A percentile compares a stretch with the other conserved stretches of the same genome.
Conservation (phyloP, 2,797 vertebrate species). For the Halcyon chelicuti region DNA sequence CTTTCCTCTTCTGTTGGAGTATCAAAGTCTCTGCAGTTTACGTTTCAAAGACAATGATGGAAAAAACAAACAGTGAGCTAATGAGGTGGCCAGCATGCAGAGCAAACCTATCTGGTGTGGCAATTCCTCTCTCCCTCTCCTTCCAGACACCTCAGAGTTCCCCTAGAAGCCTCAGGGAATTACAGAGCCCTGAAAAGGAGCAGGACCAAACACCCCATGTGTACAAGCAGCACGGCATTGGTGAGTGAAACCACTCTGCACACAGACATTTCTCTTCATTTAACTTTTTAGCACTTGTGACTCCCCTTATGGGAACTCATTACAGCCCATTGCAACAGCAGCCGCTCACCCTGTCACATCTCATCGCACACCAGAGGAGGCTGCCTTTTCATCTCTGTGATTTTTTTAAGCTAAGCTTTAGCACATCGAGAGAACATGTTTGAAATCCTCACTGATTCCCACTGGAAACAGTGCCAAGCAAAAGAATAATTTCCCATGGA, state of each 20-base stretch:
- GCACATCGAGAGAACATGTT: slow-evolving; percentile 2
- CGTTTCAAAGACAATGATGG: not conserved
- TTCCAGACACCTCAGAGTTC: not conserved
- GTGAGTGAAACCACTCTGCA: not conserved
- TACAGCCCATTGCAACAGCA: not conserved
- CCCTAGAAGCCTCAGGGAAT: not conserved
- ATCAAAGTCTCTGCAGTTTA: not conserved
- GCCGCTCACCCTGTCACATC: not conserved
- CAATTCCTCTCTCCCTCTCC: not conserved
- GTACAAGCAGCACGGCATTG: fast-evolving
- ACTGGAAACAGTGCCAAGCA: not conserved
- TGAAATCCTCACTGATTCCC: slow-evolving; percentile 49
- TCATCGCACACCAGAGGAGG: not conserved
- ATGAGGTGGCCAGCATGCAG: not conserved
- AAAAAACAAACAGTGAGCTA: not conserved
- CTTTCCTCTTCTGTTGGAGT: not conserved
- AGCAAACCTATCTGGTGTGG: fast-evolving
- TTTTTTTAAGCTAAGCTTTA: slow-evolving; percentile 35
- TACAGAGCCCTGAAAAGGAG: not conserved
- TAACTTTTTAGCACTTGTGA: not conserved
- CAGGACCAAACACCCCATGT: fast-evolving
- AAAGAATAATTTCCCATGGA: not conserved
- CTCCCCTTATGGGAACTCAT: not conserved
- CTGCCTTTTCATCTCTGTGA: not conserved
- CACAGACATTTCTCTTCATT: not conserved